Base-by-base conservation (phyloP, 2,113 vertebrate genomes). In the Lanius collurio region DNA sequence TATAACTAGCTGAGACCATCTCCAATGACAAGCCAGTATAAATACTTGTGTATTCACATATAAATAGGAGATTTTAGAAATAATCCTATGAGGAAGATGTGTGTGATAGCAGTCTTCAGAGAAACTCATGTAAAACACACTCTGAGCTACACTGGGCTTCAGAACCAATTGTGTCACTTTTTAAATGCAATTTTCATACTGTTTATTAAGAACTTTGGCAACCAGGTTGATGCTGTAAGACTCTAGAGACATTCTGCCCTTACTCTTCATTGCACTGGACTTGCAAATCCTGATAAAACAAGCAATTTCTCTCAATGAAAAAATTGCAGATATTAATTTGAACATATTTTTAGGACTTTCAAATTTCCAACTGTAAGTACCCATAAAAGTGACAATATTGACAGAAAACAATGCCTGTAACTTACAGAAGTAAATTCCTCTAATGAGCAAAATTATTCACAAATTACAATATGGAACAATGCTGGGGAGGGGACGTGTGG, bases 401-500 rank as follows among this genome's bases (percentile, higher is more conserved):
- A 53, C 31, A 94, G 28, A 81, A 89, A 20, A 10, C 56, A 91
- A 52, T 52, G 83, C 53, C 16, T 59, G 19, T 31, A 85, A 49
- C 13, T 83, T 79, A 20, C 33, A 55, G 23, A 65, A 82, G 14
- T 33, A 46, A 85, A 52, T 35, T 89, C 57, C 33, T 68, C 3
- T 46, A 73, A 69, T 13, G 2, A 81, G 13, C 19, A 57, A 30
- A n/a, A 81, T 52, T 28, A 57, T 33, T 68, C 35, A 84, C n/a
- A 70, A 65, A 83, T 46, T 64, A 77, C 23, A 93, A 55, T 24
- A 68, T 7, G 17, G 16, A 87, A 55, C 14, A 80, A 19, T 5
- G 7, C 11, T n/a, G 1, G 20, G 7, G 9, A 3, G 18, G 26
- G 9, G 3, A 7, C 13, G 41, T 41, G 44, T 10, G 21, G 46